Conservation (phyloP, 2,113 vertebrate species). For the Gymnorhina tibicen region DNA sequence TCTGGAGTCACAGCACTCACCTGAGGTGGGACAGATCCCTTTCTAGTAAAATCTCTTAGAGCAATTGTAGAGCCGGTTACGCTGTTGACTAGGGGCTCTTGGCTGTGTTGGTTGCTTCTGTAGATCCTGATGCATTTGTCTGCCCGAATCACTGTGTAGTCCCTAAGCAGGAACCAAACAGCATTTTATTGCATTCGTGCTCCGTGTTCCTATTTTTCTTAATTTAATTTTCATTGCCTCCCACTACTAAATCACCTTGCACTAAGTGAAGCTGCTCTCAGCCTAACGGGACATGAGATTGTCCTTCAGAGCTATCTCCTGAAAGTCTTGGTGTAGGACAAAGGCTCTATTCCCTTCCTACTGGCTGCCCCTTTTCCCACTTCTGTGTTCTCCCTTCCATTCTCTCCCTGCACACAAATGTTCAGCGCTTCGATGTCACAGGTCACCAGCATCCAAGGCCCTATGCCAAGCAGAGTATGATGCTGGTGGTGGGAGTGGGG, state of each 20-base stretch:
- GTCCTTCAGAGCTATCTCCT: background rate
- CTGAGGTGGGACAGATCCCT: background rate
- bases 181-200: background rate
- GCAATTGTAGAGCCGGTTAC: background rate
- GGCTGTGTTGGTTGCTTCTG: background rate
- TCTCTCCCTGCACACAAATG: background rate
- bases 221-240: background rate
- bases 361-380: background rate
- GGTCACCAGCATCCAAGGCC: background rate
- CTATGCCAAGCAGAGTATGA: background rate
- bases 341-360: background rate
- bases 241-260: background rate
- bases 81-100: background rate
- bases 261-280: background rate
- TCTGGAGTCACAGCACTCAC: background rate
- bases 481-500: background rate
- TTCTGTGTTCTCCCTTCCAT: rapidly evolving
- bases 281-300: rapidly evolving
- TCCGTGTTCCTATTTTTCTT: background rate
- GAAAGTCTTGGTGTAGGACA: background rate
- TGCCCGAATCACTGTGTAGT: background rate
- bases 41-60: background rate
- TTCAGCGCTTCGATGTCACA: background rate
- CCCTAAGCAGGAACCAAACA: background rate
- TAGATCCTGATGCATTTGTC: background rate